Conservation (phyloP, 2,113 vertebrate species). For the Toxotes jaculatrix region DNA sequence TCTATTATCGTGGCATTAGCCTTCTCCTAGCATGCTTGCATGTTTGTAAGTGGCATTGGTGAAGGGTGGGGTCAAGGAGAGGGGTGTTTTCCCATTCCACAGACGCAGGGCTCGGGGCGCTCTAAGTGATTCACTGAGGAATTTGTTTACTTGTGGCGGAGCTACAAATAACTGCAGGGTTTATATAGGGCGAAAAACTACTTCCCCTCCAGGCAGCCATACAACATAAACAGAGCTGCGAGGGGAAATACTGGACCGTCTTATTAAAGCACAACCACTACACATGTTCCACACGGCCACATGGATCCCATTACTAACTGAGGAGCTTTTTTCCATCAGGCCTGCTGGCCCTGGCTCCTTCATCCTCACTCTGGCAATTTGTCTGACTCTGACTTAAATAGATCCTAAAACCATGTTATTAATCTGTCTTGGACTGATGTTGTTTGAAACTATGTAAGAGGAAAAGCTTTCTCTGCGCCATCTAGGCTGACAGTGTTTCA, state of each 20-base stretch:
- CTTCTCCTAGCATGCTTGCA: not conserved
- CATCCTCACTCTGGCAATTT: constrained; percentile 65
- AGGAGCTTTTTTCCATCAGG: constrained; percentile 55
- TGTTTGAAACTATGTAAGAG: constrained; percentile 51
- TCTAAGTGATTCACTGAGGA: constrained; percentile 74
- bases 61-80: constrained; percentile 56
- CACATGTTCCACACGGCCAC: constrained; percentile 77
- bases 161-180: constrained; percentile 84
- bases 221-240: constrained; percentile 74
- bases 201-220: constrained; percentile 78
- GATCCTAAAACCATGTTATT: constrained; percentile 63
- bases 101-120: constrained; percentile 49
- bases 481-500: constrained; percentile 40
- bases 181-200: constrained; percentile 71
- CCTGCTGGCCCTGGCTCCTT: constrained; percentile 37
- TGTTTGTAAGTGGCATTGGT: constrained; percentile 11
- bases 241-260: constrained; percentile 73
- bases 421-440: constrained; percentile 54
- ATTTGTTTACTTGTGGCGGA: constrained; percentile 85
- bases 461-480: constrained; percentile 22
- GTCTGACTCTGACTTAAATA: constrained; percentile 64
- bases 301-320: constrained; percentile 76
- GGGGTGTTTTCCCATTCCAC: constrained; percentile 51
- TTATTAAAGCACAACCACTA: constrained; percentile 74
- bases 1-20: constrained; percentile 15